Conservation (phyloP, 2,888 invertebrate species). For the Pycnomerus fuliginosus region DNA sequence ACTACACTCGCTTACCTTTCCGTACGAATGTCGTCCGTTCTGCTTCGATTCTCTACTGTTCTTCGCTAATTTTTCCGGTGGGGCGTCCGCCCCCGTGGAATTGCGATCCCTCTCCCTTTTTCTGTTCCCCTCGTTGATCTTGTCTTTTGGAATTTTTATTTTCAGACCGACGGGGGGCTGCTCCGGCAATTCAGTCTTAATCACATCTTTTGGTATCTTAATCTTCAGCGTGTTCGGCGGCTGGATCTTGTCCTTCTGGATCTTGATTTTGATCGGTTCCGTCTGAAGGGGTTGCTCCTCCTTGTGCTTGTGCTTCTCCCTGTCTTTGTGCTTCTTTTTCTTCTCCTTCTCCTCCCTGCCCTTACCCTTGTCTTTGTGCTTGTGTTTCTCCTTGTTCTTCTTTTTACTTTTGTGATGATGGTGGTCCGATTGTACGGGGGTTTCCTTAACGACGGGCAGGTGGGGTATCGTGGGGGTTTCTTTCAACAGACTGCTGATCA, state of each 20-base stretch:
- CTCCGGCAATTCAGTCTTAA: slow-evolving; percentile 46
- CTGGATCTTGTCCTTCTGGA: slow-evolving; percentile 39
- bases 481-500: slow-evolving; percentile 70
- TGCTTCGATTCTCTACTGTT: slow-evolving; percentile 41
- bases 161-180: slow-evolving; percentile 62
- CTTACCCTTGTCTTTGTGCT: slow-evolving; percentile 76
- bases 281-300: slow-evolving; percentile 31
- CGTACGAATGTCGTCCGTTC: slow-evolving; percentile 49
- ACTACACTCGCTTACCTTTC: slow-evolving; percentile 47
- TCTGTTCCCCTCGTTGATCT: slow-evolving; percentile 59
- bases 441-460: slow-evolving; percentile 33
- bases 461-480: slow-evolving; percentile 51
- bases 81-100: slow-evolving; percentile 42
- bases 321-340: slow-evolving; percentile 75
- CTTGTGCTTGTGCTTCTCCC: slow-evolving; percentile 53
- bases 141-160: slow-evolving; percentile 79
- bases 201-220: slow-evolving; percentile 76
- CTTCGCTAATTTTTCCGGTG: slow-evolving; percentile 44
- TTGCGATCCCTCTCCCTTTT: slow-evolving; percentile 49
- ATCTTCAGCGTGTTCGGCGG: slow-evolving; percentile 60
- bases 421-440: no score
- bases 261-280: slow-evolving; percentile 55
- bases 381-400: slow-evolving; percentile 77
- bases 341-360: slow-evolving; percentile 64
- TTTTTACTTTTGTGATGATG: slow-evolving; percentile 55